Evolutionary conservation across 2,113 vertebrate genomes (phyloP).

Genomic region (Callopanchax toddi): DNA sequence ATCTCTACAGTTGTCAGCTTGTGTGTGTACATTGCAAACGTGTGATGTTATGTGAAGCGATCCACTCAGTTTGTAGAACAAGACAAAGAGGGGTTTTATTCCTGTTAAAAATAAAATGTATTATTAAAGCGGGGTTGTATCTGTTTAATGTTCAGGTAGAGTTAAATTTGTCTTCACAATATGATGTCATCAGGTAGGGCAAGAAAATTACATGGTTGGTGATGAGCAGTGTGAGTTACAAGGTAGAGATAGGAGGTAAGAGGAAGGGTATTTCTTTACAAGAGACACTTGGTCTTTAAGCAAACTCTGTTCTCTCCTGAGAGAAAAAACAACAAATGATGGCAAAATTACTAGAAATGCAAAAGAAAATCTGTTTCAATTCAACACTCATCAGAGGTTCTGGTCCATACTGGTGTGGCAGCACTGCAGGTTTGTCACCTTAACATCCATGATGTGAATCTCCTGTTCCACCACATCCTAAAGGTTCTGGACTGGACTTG

Average conservation of each 20-base stretch:
- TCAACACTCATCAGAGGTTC: background rate
- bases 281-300: too few species aligned
- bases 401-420: too few species aligned
- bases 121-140: too few species aligned
- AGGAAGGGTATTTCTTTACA: slow-evolving; percentile 54
- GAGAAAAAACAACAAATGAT: slow-evolving; percentile 35
- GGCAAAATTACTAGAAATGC: slow-evolving; percentile 23
- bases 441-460: too few species aligned
- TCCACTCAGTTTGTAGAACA: slow-evolving; percentile 1
- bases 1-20: slow-evolving; percentile 34
- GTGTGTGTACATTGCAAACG: slow-evolving; percentile 28
- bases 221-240: slow-evolving; percentile 9
- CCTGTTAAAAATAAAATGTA: background rate
- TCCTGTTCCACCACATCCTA: too few species aligned
- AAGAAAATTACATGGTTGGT: background rate
- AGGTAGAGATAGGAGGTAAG: slow-evolving; percentile 47
- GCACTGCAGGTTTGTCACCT: too few species aligned
- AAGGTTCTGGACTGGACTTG: too few species aligned
- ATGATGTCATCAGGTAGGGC: too few species aligned
- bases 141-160: background rate
- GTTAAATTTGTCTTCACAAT: background rate
- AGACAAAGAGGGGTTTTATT: background rate
- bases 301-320: slow-evolving; percentile 44
- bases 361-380: slow-evolving; percentile 14
- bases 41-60: slow-evolving; percentile 32